Evolutionary conservation across 2,113 vertebrate genomes (phyloP).

Genomic region (Myodes glareolus): DNA sequence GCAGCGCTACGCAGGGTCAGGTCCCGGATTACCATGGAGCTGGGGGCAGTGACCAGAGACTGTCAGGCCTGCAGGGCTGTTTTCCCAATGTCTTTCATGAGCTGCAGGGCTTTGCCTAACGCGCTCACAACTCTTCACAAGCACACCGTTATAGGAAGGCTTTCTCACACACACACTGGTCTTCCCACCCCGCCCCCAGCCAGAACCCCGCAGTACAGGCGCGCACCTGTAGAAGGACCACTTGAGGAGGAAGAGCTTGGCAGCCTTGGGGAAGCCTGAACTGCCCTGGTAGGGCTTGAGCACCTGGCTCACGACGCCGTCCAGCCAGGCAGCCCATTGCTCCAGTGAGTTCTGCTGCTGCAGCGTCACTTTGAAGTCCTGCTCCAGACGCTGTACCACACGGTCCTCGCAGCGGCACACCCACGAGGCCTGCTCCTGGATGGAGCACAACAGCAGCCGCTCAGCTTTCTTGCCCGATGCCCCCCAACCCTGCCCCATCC

Average conservation of each 20-base stretch:
- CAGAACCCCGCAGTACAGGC: rapidly evolving
- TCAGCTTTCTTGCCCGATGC: neutral
- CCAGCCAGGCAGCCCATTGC: constrained; percentile 95
- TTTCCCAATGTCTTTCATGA: neutral
- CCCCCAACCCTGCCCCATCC: rapidly evolving
- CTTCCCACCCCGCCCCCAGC: neutral
- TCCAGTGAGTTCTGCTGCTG: constrained; percentile 96
- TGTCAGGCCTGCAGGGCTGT: neutral
- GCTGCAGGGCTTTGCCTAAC: neutral
- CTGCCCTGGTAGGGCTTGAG: constrained; percentile 93
- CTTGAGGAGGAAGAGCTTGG: constrained; percentile 95
- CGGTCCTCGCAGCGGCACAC: constrained; percentile 94
- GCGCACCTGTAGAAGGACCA: constrained; percentile 96
- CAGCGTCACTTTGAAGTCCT: constrained; percentile 94
- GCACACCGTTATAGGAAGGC: neutral
- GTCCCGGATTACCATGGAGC: constrained; percentile 96
- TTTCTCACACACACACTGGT: neutral
- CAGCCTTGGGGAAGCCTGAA: constrained; percentile 91
- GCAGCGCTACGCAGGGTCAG: constrained; percentile 94
- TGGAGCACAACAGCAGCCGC: constrained; percentile 60
- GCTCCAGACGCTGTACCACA: constrained; percentile 92
- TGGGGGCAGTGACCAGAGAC: constrained; percentile 55
- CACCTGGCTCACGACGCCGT: constrained; percentile 91
- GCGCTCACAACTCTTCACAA: neutral
- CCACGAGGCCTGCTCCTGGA: constrained; percentile 96